Percentiles rank a stretch among this genome's conserved stretches.
Conservation (phyloP, 2,797 vertebrate genomes). For the Sebastiscus albofasciatus region DNA sequence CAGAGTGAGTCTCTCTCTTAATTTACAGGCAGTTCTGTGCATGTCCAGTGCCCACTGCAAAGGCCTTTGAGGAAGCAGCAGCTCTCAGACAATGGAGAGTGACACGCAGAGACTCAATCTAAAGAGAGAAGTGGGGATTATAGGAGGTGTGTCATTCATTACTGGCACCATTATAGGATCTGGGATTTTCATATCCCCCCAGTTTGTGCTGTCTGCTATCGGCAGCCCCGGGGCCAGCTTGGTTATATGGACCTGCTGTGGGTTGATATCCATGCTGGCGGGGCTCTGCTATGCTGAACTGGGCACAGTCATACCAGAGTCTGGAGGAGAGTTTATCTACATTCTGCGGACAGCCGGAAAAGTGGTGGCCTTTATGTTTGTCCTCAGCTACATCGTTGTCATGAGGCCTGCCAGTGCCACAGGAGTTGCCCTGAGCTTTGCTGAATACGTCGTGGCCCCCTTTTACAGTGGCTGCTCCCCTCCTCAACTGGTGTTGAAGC, state of each 20-base stretch:
- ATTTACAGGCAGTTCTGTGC: no score
- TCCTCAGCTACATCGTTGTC: conserved; percentile 81
- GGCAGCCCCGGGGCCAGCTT: conserved; percentile 88
- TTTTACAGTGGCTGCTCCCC: conserved; percentile 83
- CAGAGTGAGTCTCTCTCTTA: no score
- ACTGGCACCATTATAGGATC: conserved; percentile 88
- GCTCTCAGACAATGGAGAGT: neutral
- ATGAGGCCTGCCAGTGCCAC: conserved; percentile 84
- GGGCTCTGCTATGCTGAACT: conserved; percentile 89
- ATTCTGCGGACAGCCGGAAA: conserved; percentile 84
- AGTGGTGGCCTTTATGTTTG: conserved; percentile 84
- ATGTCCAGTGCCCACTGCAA: neutral
- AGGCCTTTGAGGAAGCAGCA: neutral
- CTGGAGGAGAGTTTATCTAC: conserved; percentile 89
- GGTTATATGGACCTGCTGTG: conserved; percentile 84
- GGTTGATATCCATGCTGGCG: conserved; percentile 81
- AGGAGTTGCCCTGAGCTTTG: conserved; percentile 84
- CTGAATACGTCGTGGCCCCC: conserved; percentile 78
- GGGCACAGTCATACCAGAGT: conserved; percentile 87
- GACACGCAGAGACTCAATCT: conserved; percentile 68
- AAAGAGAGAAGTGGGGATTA: conserved; percentile 83
- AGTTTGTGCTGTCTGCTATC: conserved; percentile 81
- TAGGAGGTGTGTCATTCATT: conserved; percentile 86
- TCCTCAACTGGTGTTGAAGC: conserved; percentile 73
- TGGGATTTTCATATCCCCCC: conserved; percentile 89